Conservation (phyloP, 1,140 invertebrate species). For the Mesaphorura yosii region DNA sequence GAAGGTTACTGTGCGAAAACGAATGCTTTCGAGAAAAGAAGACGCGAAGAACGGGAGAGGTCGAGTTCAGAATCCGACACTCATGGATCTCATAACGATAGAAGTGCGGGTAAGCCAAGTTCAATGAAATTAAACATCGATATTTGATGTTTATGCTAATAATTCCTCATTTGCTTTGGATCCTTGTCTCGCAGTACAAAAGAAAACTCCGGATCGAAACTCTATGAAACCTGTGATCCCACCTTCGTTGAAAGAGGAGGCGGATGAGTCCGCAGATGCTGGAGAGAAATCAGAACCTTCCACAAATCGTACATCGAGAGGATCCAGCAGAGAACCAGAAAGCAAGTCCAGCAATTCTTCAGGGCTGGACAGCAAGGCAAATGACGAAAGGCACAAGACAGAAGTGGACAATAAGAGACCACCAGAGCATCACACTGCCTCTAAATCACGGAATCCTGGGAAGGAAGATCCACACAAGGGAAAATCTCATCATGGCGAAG, state of each 20-base stretch:
- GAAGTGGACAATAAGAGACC: no score
- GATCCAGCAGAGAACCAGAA: no score
- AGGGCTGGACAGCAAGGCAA: no score
- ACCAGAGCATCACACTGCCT: conserved; percentile 6
- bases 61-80: conserved; percentile 28
- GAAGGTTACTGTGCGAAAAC: conserved; percentile 47
- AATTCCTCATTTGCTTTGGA: background rate
- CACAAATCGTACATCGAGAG: no score
- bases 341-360: no score
- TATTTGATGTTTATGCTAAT: conserved; percentile 1
- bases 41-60: conserved; percentile 9
- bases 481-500: background rate
- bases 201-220: conserved; percentile 24
- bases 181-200: conserved; percentile 28
- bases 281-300: background rate
- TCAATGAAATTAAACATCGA: background rate
- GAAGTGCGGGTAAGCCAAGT: conserved; percentile 12
- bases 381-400: no score
- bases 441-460: background rate
- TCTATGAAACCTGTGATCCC: conserved; percentile 25
- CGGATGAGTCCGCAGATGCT: conserved; percentile 9
- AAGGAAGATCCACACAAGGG: background rate
- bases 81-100: conserved; percentile 31
- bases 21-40: conserved; percentile 30
- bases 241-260: conserved; percentile 16